phyloP scores from a whole-genome alignment of 2,797 vertebrate species.

The Naso thynnoides region DNA sequence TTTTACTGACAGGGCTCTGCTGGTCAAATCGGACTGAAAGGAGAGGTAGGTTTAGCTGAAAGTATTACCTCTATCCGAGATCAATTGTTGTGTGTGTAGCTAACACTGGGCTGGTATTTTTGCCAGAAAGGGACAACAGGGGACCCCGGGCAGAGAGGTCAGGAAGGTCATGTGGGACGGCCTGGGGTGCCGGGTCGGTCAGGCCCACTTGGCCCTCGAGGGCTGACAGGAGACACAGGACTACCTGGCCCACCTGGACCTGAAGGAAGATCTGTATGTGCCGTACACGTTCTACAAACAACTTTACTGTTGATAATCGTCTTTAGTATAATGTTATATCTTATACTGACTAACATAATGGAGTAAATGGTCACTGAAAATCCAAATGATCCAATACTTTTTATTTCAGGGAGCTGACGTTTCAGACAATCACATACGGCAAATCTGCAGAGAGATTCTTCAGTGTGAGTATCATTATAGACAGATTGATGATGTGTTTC shows the following conservation, averaged over 20 bases:
- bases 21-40: slow-evolving; percentile 87
- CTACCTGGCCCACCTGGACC: slow-evolving; percentile 88
- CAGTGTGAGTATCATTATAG: slow-evolving; percentile 87
- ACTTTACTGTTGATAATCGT: background rate
- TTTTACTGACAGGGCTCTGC: slow-evolving; percentile 85
- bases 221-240: slow-evolving; percentile 86
- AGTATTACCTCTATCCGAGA: background rate
- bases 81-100: slow-evolving; percentile 27
- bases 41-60: slow-evolving; percentile 88
- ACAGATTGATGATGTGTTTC: slow-evolving; percentile 20
- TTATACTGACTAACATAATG: slow-evolving; percentile 5
- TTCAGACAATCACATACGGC: slow-evolving; percentile 93
- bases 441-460: slow-evolving; percentile 94
- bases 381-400: slow-evolving; percentile 15
- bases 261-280: slow-evolving; percentile 92
- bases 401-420: slow-evolving; percentile 86
- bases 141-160: slow-evolving; percentile 88
- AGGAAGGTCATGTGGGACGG: slow-evolving; percentile 88
- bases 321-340: background rate
- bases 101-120: slow-evolving; percentile 74
- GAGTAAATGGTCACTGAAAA: background rate
- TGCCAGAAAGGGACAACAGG: slow-evolving; percentile 94
- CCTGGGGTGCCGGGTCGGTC: slow-evolving; percentile 87
- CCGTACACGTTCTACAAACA: slow-evolving; percentile 14
- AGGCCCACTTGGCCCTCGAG: slow-evolving; percentile 88